A percentile compares a stretch with the other conserved stretches of the same genome.
Evolutionary conservation across 2,797 vertebrate species (phyloP).

Genomic region (Lepus oiostolus): DNA sequence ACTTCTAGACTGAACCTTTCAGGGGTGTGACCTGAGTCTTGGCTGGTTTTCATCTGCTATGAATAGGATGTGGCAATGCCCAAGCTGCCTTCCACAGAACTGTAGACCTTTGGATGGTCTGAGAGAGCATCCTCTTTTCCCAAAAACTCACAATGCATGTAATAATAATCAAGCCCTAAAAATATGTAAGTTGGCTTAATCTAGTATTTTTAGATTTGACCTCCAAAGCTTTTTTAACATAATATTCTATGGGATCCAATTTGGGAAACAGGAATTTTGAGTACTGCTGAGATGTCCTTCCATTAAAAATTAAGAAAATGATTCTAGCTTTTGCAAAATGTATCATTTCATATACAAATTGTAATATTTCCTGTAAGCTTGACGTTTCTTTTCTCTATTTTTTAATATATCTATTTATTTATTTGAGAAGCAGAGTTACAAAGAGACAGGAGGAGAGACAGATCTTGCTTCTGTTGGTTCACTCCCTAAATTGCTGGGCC

Average conservation of each 20-base stretch:
- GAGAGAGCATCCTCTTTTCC: background rate
- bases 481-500: too few species aligned
- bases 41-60: background rate
- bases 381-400: conserved; percentile 33
- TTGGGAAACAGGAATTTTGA: conserved; percentile 4
- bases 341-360: conserved; percentile 64
- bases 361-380: conserved; percentile 65
- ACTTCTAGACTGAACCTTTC: background rate
- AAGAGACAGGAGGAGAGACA: too few species aligned
- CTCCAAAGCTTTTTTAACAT: background rate
- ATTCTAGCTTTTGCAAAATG: conserved; percentile 53
- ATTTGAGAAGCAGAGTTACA: too few species aligned
- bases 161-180: background rate
- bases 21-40: background rate
- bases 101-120: background rate
- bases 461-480: too few species aligned
- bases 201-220: background rate
- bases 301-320: conserved; percentile 45
- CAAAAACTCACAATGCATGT: background rate
- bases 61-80: background rate
- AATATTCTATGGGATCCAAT: background rate
- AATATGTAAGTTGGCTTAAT: conserved; percentile 20
- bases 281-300: background rate
- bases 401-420: too few species aligned
- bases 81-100: background rate